Conservation (phyloP, 2,113 vertebrate species). For the Manacus vitellinus region DNA sequence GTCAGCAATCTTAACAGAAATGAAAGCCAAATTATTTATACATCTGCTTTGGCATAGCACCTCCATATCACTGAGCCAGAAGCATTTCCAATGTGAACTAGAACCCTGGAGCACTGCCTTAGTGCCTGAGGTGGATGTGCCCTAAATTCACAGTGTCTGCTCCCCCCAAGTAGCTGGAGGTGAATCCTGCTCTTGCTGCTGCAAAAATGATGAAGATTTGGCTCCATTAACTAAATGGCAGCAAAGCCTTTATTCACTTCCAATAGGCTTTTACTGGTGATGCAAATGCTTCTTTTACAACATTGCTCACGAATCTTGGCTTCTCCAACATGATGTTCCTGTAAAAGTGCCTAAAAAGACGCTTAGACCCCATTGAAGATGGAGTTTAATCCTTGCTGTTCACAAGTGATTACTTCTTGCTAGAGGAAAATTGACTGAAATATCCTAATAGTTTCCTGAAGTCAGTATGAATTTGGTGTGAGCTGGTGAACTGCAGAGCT, state of each 20-base stretch:
- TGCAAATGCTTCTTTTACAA: not conserved
- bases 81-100: not conserved
- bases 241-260: not conserved
- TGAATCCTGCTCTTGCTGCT: not conserved
- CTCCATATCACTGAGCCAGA: not conserved
- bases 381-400: not conserved
- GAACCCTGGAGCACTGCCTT: not conserved
- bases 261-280: not conserved
- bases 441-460: slow-evolving; percentile 18
- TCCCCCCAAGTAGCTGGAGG: not conserved
- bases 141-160: not conserved
- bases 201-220: not conserved
- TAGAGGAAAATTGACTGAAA: not conserved
- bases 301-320: not conserved
- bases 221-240: not conserved
- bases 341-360: not conserved
- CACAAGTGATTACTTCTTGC: not conserved
- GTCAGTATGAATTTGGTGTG: not conserved
- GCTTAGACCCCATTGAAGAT: not conserved
- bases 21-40: not conserved
- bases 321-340: not conserved
- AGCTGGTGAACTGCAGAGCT: not conserved
- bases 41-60: not conserved
- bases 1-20: not conserved
- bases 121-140: not conserved